A percentile compares a stretch with the other conserved stretches of the same genome.
These are phyloP conservation scores for Ferdinandea cuprea DNA, from an alignment of 2,888 invertebrate species.

Conservation along the genomic window DNA sequence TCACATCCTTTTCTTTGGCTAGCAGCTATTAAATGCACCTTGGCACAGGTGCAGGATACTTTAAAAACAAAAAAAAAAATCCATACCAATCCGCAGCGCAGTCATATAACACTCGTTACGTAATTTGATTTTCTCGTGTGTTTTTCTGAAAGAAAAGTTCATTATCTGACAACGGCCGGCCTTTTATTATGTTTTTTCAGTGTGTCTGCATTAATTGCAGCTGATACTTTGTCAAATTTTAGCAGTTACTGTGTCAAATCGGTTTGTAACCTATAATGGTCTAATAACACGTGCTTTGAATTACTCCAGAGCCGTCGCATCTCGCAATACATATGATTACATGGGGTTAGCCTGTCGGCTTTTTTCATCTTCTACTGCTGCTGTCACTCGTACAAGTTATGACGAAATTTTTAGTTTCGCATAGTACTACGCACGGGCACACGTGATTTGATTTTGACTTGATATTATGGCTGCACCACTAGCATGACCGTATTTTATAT, in stretches of 20 bases:
- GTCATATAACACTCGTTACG: slow-evolving; percentile 75
- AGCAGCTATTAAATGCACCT: slow-evolving; percentile 1
- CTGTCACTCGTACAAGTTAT: slow-evolving; percentile 45
- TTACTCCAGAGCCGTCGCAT: neutral
- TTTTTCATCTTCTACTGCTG: no score
- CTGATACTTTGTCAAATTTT: slow-evolving; percentile 8
- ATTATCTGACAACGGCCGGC: slow-evolving; percentile 34
- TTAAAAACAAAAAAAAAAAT: slow-evolving; percentile 31
- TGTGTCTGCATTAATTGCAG: neutral
- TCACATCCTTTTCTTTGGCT: neutral
- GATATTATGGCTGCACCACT: slow-evolving; percentile 36
- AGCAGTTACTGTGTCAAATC: slow-evolving; percentile 20
- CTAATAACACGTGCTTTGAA: slow-evolving; percentile 58
- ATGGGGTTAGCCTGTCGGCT: slow-evolving; percentile 6
- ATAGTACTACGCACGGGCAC: slow-evolving; percentile 30
- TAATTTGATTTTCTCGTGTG: slow-evolving; percentile 73
- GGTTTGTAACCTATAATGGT: slow-evolving; percentile 66
- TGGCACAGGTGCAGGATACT: neutral
- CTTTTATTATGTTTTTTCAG: slow-evolving; percentile 39
- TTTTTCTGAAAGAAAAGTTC: slow-evolving; percentile 71
- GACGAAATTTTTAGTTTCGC: slow-evolving; percentile 35
- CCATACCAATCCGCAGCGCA: slow-evolving; percentile 46
- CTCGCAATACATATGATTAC: slow-evolving; percentile 1
- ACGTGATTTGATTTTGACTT: slow-evolving; percentile 65
- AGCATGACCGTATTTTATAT: slow-evolving; percentile 13